Evolutionary conservation across 2,888 invertebrate species (phyloP), one percentile per base, ranked within the genome.

Genomic region (Bombyx huttoni): DNA sequence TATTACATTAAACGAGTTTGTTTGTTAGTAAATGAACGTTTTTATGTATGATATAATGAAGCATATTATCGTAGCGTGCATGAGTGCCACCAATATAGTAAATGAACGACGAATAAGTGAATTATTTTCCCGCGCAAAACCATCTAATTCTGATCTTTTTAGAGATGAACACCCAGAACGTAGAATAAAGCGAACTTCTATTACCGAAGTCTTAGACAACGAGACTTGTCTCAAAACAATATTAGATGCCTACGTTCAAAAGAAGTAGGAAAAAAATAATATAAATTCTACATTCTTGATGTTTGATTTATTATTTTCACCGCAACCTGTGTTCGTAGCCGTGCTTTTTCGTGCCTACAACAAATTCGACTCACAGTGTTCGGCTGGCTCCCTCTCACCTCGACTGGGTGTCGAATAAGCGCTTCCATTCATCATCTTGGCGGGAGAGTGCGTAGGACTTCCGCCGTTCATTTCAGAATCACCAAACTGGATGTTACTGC

Each of bases 401-500:
- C 86, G 78, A 82, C 85, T 86, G 70, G 88, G 85, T 49, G 86
- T 82, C 40, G 87, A 85, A 49, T 70, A 56, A 48, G 74, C 79
- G 71, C 82, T 85, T 50, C 86, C 84, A 65, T 87, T 58, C 61
- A 71, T 57, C 56, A 60, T 59, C 75, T 81, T 81, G 57, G 67
- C 60, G 12, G 82, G 79, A 34, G 85, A 81, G 64, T 81, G 77
- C 48, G 73, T 63, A 46, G 79, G 73, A 58, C 76, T 78, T 54
- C 72, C 81, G 67, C 78, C 81, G 69, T 83, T 84, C 69, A 72
- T 68, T 57, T 76, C 75, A 14, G 75, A 72, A 62, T 88, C 89
- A 48, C 89, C 89, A 67, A 91, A 89, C 70, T 89, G 83, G 62
- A 91, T 90, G 85, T 90, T 86, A 82, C 91, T 91, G 76, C 90